Evolutionary conservation across 1,140 invertebrate species (phyloP).

Genomic region (Trachymyrmex cornetzi): DNA sequence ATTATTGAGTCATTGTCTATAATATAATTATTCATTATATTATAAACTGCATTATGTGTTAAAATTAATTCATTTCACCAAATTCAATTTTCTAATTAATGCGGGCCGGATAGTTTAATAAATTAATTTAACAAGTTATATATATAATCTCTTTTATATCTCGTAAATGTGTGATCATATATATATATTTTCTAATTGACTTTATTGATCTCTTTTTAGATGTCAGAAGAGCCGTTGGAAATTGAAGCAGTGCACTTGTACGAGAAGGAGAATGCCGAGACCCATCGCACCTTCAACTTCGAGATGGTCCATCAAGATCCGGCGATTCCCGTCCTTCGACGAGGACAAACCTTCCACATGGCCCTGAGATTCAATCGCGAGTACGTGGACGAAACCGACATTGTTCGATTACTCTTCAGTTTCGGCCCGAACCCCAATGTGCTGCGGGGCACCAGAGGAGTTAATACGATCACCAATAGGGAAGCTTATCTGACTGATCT

Average conservation of each 20-base stretch:
- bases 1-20: too few species aligned
- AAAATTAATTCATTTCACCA: too few species aligned
- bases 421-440: slow-evolving; percentile 83
- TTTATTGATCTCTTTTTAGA: slow-evolving; percentile 41
- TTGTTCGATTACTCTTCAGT: slow-evolving; percentile 82
- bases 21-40: too few species aligned
- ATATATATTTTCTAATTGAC: neutral
- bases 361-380: slow-evolving; percentile 86
- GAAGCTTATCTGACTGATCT: slow-evolving; percentile 79
- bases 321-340: slow-evolving; percentile 85
- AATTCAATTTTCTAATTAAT: too few species aligned
- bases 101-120: too few species aligned
- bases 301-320: slow-evolving; percentile 86
- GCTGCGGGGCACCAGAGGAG: slow-evolving; percentile 80
- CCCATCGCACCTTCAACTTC: slow-evolving; percentile 87
- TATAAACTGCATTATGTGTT: too few species aligned
- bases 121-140: slow-evolving; percentile 5
- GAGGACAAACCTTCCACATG: slow-evolving; percentile 87
- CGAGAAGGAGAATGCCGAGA: slow-evolving; percentile 86
- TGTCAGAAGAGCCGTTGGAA: slow-evolving; percentile 81
- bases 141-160: neutral
- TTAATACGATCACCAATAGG: slow-evolving; percentile 77
- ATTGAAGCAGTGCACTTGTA: slow-evolving; percentile 87
- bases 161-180: neutral
- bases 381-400: slow-evolving; percentile 80